These are phyloP conservation scores for Drepana falcataria DNA, from an alignment of 2,888 invertebrate genomes.

Conservation along the genomic window DNA sequence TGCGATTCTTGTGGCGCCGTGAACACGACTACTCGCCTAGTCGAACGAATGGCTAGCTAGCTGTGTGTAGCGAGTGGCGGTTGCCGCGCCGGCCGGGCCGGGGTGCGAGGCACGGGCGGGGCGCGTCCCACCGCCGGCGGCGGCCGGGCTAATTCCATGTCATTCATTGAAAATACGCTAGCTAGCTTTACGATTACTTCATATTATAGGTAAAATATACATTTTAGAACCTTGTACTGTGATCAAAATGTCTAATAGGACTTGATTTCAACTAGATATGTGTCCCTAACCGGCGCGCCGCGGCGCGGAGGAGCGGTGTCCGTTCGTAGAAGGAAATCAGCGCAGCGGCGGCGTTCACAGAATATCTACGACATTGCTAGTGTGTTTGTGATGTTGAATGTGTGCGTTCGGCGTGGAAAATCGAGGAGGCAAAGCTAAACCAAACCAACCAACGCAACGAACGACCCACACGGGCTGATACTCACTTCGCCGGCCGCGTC, in stretches of 20 bases:
- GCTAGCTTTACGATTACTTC: constrained; percentile 21
- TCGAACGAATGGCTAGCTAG: constrained; percentile 21
- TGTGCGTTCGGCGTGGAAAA: constrained; percentile 44
- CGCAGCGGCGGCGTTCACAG: constrained; percentile 55
- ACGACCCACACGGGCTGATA: constrained; percentile 10
- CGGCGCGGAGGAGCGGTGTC: constrained; percentile 41
- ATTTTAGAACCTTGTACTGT: constrained; percentile 11
- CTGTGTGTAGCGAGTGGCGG: constrained; percentile 32
- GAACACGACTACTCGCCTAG: constrained; percentile 58
- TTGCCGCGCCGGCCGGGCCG: constrained; percentile 33
- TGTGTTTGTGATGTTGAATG: constrained; percentile 43
- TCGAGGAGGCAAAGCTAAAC: constrained; percentile 39
- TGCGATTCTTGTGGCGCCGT: constrained; percentile 71
- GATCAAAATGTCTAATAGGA: constrained; percentile 1
- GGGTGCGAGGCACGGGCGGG: constrained; percentile 34
- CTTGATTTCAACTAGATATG: constrained; percentile 10
- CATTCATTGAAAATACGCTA: constrained; percentile 68
- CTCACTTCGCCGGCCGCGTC: constrained; percentile 48
- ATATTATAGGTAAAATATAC: constrained; percentile 9
- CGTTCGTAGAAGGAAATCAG: constrained; percentile 64
- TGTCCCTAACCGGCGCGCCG: constrained; percentile 35
- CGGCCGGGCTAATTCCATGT: constrained; percentile 51
- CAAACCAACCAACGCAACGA: constrained; percentile 17
- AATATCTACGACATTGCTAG: constrained; percentile 25
- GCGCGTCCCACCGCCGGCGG: constrained; percentile 28